Percentiles rank a stretch among this genome's conserved stretches.
These are phyloP conservation scores for Zeuzera pyrina DNA, from an alignment of 2,888 invertebrate species.

Conservation along the genomic window DNA sequence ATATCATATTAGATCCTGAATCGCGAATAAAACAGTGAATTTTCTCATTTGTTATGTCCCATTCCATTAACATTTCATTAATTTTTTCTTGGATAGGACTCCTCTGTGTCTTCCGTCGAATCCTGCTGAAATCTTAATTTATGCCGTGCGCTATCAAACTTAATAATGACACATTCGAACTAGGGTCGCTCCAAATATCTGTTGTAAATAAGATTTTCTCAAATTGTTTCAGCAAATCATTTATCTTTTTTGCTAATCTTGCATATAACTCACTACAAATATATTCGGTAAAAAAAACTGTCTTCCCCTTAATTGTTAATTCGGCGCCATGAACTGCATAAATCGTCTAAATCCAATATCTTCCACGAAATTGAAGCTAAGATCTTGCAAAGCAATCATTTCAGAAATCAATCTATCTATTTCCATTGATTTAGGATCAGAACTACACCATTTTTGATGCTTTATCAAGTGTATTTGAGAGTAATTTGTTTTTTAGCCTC, in stretches of 20 bases:
- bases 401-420: slow-evolving; percentile 18
- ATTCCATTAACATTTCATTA: slow-evolving; percentile 17
- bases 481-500: slow-evolving; percentile 13
- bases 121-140: slow-evolving; percentile 12
- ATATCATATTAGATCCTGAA: slow-evolving; percentile 18
- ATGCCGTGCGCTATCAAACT: slow-evolving; percentile 19
- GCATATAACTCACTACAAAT: slow-evolving; percentile 20
- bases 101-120: slow-evolving; percentile 16
- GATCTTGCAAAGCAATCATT: slow-evolving; percentile 21
- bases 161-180: slow-evolving; percentile 19
- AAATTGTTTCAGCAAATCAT: slow-evolving; percentile 14
- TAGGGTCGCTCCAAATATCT: slow-evolving; percentile 19
- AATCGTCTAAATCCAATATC: slow-evolving; percentile 13
- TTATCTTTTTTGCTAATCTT: slow-evolving; percentile 16
- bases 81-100: slow-evolving; percentile 14
- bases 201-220: slow-evolving; percentile 20
- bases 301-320: slow-evolving; percentile 21
- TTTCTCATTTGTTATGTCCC: slow-evolving; percentile 16
- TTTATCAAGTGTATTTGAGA: slow-evolving; percentile 12
- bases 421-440: slow-evolving; percentile 16
- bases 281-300: slow-evolving; percentile 16
- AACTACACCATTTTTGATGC: slow-evolving; percentile 13
- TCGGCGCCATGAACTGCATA: slow-evolving; percentile 15
- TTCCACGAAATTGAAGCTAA: slow-evolving; percentile 21
- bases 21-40: slow-evolving; percentile 17